Base-by-base conservation (phyloP, 1,140 invertebrate genomes). In the Adelges cooleyi region DNA sequence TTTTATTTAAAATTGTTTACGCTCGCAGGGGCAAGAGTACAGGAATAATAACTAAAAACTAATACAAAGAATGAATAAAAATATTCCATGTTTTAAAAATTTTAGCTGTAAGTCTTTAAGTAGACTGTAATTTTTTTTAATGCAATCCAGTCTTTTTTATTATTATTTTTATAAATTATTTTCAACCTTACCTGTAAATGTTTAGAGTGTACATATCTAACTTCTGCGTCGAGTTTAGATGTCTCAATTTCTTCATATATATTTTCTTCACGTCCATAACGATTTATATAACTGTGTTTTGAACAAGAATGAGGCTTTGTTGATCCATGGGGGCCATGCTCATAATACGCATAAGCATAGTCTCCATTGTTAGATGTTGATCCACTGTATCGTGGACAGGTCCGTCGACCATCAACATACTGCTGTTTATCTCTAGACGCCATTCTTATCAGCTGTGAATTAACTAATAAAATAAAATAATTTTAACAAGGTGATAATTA, bases 181-280 rank as follows among this genome's bases (percentile, higher is more conserved):
- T n/a, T n/a, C n/a, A 66, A 17, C 65, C 36, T 66, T 54, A 68
- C 69, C 68, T 72, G 71, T 22, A 71, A 65, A 67, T 72, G 71
- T 53, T 70, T 69, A 2, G 71, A 70, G 51, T 72, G 71, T 2
- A 72, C 71, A 65, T 72, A 72, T 65, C 71, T 59, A 80, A 90
- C 83, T 77, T 92, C 89, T 73, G 90, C 87, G 72, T 87, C 86
- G 10, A 87, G 81, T 17, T 86, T 78, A 68, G 81, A 84, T 70
- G 67, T 65, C 1, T 76, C 85, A 70, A 91, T 90, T 78, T 91
- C 88, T 76, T 90, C 88, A 73, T 91, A 91, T 72, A 91, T 89
- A 73, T 91, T 91, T 76, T 91, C 88, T 73, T 86, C 84, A 13
- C 86, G 88, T 20, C 86, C 86, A 71, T 89, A 88, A 66, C 85